Percentiles rank a stretch among this genome's conserved stretches.
Conservation (phyloP, 2,888 invertebrate genomes). For the Escarpia spicata region DNA sequence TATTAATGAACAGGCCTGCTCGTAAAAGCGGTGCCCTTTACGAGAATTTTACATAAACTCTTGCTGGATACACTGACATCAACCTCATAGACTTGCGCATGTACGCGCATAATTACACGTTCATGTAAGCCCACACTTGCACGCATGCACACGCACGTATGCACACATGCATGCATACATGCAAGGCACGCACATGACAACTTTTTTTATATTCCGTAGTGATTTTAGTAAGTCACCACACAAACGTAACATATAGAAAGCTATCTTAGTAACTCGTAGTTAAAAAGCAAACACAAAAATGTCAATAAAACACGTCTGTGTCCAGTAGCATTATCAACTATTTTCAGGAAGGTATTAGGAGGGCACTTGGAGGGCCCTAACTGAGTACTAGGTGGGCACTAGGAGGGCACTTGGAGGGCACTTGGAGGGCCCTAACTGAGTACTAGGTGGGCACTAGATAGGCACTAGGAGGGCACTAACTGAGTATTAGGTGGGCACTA, state of each 20-base stretch:
- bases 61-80: not conserved
- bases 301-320: not conserved
- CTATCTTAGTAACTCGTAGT: not conserved
- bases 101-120: too few species aligned
- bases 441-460: too few species aligned
- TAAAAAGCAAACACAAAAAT: not conserved
- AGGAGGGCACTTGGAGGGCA: too few species aligned
- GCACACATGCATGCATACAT: not conserved
- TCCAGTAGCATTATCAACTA: not conserved
- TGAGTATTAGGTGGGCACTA: too few species aligned
- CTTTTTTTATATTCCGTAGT: not conserved
- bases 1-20: not conserved
- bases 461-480: too few species aligned
- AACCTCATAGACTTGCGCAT: not conserved
- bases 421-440: too few species aligned
- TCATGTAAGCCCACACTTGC: not conserved
- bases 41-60: not conserved
- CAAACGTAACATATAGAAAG: not conserved
- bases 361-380: not conserved
- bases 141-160: not conserved
- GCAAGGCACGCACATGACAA: too few species aligned
- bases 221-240: not conserved
- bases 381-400: too few species aligned
- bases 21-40: not conserved
- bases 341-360: not conserved